Percentiles rank a stretch among this genome's conserved stretches.
Evolutionary conservation across 64 coral and sea anemone species (phyloP).

Genomic region (Dendrophyllia cribrosa): DNA sequence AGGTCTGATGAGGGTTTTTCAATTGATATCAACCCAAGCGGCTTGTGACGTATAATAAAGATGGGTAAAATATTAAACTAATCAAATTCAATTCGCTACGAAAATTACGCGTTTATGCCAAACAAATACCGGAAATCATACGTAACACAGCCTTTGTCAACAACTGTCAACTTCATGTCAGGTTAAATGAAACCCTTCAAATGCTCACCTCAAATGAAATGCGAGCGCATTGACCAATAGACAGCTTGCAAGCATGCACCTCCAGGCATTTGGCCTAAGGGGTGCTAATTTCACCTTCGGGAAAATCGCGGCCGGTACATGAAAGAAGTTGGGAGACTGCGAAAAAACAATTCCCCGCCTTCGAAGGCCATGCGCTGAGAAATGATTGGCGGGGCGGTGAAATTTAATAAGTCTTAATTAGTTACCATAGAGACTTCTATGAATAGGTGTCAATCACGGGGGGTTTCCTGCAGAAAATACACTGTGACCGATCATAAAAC

Average conservation of each 20-base stretch:
- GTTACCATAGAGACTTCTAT: constrained; percentile 60
- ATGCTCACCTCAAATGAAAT: constrained; percentile 33
- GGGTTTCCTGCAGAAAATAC: constrained; percentile 46
- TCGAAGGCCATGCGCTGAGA: neutral
- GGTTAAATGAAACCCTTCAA: constrained; percentile 65
- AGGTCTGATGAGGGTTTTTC: no score
- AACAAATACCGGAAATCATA: constrained; percentile 84
- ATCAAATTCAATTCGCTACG: constrained; percentile 64
- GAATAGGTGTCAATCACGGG: constrained; percentile 80
- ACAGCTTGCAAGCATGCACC: neutral
- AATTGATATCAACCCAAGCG: neutral
- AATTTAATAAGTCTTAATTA: constrained; percentile 95
- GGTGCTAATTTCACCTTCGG: neutral
- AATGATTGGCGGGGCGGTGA: constrained; percentile 79
- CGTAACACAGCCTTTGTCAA: constrained; percentile 61
- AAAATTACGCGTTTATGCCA: constrained; percentile 68
- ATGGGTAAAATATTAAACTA: constrained; percentile 64
- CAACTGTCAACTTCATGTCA: constrained; percentile 74
- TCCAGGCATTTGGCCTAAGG: neutral
- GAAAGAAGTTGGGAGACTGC: constrained; percentile 64
- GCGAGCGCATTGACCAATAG: neutral
- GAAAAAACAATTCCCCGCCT: constrained; percentile 81
- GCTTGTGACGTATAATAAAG: constrained; percentile 20
- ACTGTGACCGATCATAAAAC: neutral
- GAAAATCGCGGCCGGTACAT: constrained; percentile 8